Base-by-base conservation (phyloP, 2,797 vertebrate species). In the Gambusia yucatana region DNA sequence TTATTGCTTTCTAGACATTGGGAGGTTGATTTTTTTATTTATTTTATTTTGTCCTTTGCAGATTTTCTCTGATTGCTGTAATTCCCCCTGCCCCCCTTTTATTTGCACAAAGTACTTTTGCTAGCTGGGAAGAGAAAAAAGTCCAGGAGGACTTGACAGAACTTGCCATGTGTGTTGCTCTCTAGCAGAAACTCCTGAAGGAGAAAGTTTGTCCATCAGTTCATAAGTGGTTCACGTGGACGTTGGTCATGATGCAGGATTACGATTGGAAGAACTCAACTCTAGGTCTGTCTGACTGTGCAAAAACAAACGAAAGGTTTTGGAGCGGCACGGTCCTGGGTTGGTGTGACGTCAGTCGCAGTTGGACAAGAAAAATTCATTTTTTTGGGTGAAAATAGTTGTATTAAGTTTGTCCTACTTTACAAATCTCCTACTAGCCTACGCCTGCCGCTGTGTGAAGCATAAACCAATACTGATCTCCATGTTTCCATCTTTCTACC, bases 401-500 rank as follows among this genome's bases (percentile, higher is more conserved):
- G 17, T 39, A 65, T 39, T 39, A 39, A 22, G 20, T 16, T 61
- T 33, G 13, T 61, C 59, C 59, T 61, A 33, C 30, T 61, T 61
- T 65, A 22, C 17, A 20, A 39, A 65, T 39, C 3, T 39, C 8
- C 3, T 20, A 39, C 61, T 4, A 9, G 33, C 9, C 33, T 28
- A 61, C 11, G 59, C 28, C 28, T 33, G 13, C 91, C 96, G 87
- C 84, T 92, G 89, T 2, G 84, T 93, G 92, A 86, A 94, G 94
- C 79, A 81, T 55, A 69, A 94, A 92, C 74, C 84, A 78, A 81
- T 82, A 87, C 84, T 79, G 82, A 77, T 89, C 89, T 90, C 84
- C 86, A 78, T 81, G 73, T 73, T 90, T 94, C 93, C 89, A 93
- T 87, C 93, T 88, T 87, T 93, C 22, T 22, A 87, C 82, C 3